Evolutionary conservation across 2,797 vertebrate species (phyloP).

Genomic region (Lindbergichthys nudifrons): DNA sequence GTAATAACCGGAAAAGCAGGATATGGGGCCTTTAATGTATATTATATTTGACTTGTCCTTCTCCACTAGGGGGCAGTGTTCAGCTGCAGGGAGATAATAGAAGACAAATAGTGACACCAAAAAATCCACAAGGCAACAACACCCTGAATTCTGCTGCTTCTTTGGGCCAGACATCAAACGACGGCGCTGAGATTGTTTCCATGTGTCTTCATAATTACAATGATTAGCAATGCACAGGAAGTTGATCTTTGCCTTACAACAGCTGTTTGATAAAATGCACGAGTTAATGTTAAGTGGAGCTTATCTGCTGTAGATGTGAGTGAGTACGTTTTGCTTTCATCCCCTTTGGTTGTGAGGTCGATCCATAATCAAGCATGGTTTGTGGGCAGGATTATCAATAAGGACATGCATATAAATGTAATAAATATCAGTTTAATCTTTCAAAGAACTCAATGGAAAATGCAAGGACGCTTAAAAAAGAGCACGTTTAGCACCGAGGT

Average conservation of each 20-base stretch:
- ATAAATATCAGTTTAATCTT: slow-evolving; percentile 10
- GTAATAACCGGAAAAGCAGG: no score
- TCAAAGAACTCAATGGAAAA: neutral
- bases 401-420: neutral
- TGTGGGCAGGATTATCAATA: slow-evolving; percentile 24
- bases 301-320: slow-evolving; percentile 32
- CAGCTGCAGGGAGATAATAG: slow-evolving; percentile 1
- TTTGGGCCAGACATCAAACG: slow-evolving; percentile 62
- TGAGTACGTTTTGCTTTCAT: neutral
- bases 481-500: slow-evolving; percentile 19
- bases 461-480: neutral
- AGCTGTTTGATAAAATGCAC: slow-evolving; percentile 68
- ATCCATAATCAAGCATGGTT: neutral
- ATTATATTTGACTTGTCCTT: no score
- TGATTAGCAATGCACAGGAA: slow-evolving; percentile 60
- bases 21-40: no score
- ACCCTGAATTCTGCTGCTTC: slow-evolving; percentile 37
- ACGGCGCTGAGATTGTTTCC: slow-evolving; percentile 43
- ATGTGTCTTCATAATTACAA: slow-evolving; percentile 61
- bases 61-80: slow-evolving; percentile 74
- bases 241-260: slow-evolving; percentile 66
- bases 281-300: slow-evolving; percentile 65
- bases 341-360: neutral
- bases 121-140: slow-evolving; percentile 39
- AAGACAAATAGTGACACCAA: slow-evolving; percentile 34